Base-by-base conservation (phyloP, 2,888 invertebrate genomes). In the Oscheius sp. region DNA sequence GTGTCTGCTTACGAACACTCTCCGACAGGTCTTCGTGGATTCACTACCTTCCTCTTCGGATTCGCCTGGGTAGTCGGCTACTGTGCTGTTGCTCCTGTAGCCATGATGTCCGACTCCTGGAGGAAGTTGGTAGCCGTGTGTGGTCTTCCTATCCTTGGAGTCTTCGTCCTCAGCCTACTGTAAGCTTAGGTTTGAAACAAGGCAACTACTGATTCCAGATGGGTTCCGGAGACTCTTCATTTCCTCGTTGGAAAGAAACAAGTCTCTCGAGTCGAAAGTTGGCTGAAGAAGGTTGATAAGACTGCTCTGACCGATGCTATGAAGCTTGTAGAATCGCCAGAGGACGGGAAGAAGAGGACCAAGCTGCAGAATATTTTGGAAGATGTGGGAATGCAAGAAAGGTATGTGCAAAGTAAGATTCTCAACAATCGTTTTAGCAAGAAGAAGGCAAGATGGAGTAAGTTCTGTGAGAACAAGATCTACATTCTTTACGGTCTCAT, bases 1-100 rank as follows among this genome's bases (percentile, higher is more conserved):
- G 86, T 86, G 10, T 75, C 84, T 7, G 85, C 82, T 9, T 87
- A 86, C 68, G 87, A 87, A 75, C 79, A 80, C 10, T 80, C 83
- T 29, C 83, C 86, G 0, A 73, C 81, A 9, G 71, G 73, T 29
- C 75, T 87, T n/a, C 82, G 87, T 13, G 76, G 83, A n/a, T 84
- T 80, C 74, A 79, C 84, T 2, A 79, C 86, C 10, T 76, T 87
- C 33, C 73, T 82, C 10, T 87, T 84, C 71, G 87, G 87, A 0
- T 65, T 85, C 5, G 74, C 79, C 50, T 84, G 84, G 84, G 82
- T 82, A 1, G 55, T 82, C 33, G 87, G 87, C 11, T 85, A 85
- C 55, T 84, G 83, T 48, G 33, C 51, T 11, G 74, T 68, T 9
- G 66, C 74, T 1, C 74, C 74, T n/a, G 13, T 74, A 11, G 74